phyloP scores from a whole-genome alignment of 2,113 vertebrate species.

The Muntiacus reevesi region DNA sequence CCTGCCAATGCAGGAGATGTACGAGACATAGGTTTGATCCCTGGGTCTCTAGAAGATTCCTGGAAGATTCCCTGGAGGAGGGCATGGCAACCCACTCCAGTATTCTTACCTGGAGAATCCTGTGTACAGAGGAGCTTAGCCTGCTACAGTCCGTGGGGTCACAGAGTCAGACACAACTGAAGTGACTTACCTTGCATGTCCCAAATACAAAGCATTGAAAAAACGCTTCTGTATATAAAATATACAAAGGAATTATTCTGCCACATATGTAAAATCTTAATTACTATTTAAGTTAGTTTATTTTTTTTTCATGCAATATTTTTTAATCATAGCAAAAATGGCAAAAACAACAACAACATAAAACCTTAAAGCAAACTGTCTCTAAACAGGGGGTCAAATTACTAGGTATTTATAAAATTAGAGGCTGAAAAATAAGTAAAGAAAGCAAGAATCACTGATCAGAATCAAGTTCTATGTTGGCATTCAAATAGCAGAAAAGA shows the following conservation, averaged over 20 bases:
- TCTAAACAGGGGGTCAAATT: too few relatives aligned
- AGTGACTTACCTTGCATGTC: not conserved
- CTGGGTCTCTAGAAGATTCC: not conserved
- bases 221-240: not conserved
- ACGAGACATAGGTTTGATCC: not conserved
- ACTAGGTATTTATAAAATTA: too few relatives aligned
- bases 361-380: too few relatives aligned
- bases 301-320: too few relatives aligned
- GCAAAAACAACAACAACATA: too few relatives aligned
- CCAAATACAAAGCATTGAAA: not conserved
- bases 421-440: too few relatives aligned
- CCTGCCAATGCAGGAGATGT: not conserved
- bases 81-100: not conserved
- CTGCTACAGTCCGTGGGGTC: not conserved
- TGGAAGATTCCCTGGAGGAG: not conserved
- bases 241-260: not conserved
- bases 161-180: not conserved
- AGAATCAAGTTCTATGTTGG: too few relatives aligned
- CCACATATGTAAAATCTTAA: not conserved
- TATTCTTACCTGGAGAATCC: not conserved
- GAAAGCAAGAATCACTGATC: too few relatives aligned
- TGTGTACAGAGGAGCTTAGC: not conserved
- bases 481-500: too few relatives aligned
- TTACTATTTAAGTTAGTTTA: conserved; percentile 16
- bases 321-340: too few relatives aligned